Base-by-base conservation (phyloP, 1,140 invertebrate genomes). In the Doryteuthis pealeii region DNA sequence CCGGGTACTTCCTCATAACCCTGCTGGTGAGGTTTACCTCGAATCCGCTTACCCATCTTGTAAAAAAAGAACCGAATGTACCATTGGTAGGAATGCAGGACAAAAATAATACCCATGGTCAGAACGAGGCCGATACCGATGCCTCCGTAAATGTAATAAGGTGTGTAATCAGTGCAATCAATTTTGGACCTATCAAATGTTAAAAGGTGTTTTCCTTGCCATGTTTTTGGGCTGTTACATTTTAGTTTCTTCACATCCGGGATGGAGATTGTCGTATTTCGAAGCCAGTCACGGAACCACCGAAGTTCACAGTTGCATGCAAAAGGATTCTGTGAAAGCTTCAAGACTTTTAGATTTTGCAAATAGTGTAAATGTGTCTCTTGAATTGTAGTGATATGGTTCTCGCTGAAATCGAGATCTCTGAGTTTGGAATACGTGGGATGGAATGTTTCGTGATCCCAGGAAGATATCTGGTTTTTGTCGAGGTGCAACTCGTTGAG, bases 201-300 rank as follows among this genome's bases (percentile, higher is more conserved):
- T 22, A 82, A 33, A 6, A 84, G 68, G 28, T 58, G 72, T 26
- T 77, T 78, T 14, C 79, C 79, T 26, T 77, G 73, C 80, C 81
- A 83, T 14, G 72, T 71, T n/a, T 68, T 18, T 8, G 83, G 83
- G 8, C 76, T 73, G 35, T 80, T 78, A 69, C 83, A 84, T 0
- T 67, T 77, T 58, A 81, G 81, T 14, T 32, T 66, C 1, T 62
- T 35, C n/a, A 73, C 62, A 2, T 78, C 73, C 1, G 76, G 30
- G 58, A 84, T 15, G 0, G n/a, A 14, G 1, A 83, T 68, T 1
- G 67, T 71, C 10, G 81, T 84, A 28, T 66, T 76, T 66, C 82
- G 78, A 4, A 83, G 69, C 81, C 81, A 84, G 31, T 80, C 75
- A 26, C 83, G 40, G 49, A 84, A 84, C 83, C 83, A 84, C 5